phyloP scores from a whole-genome alignment of 2,113 vertebrate genomes.

The Peromyscus californicus region DNA sequence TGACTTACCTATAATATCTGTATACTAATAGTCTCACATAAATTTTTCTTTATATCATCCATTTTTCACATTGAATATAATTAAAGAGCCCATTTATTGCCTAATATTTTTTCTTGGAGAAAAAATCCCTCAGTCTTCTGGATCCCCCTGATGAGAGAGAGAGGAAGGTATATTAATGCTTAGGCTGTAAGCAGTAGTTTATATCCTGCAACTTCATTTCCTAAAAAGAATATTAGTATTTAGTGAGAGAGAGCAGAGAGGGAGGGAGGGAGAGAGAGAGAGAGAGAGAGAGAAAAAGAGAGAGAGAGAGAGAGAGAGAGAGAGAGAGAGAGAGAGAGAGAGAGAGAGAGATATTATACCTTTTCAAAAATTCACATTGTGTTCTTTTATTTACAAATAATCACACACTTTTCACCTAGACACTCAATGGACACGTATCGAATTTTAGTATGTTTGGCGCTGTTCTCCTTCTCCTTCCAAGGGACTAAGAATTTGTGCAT shows the following conservation, averaged over 20 bases:
- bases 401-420: background rate
- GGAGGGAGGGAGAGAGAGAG: too few relatives aligned
- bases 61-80: constrained; percentile 1
- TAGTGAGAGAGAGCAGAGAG: background rate
- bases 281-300: background rate
- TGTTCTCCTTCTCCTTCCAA: background rate
- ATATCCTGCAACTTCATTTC: background rate
- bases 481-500: background rate
- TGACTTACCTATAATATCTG: background rate
- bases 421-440: background rate
- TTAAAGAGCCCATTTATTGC: background rate
- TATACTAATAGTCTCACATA: background rate
- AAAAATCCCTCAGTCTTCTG: background rate
- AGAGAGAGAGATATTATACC: background rate
- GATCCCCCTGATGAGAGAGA: background rate
- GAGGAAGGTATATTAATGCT: background rate
- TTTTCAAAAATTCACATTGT: background rate
- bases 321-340: too few relatives aligned
- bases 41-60: constrained; percentile 6
- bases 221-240: background rate
- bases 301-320: too few relatives aligned
- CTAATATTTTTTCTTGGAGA: constrained; percentile 32
- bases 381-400: background rate
- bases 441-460: background rate
- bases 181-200: background rate